These are phyloP conservation scores for Leptobrachium leishanense DNA, from an alignment of 2,113 vertebrate species.

Conservation along the genomic window DNA sequence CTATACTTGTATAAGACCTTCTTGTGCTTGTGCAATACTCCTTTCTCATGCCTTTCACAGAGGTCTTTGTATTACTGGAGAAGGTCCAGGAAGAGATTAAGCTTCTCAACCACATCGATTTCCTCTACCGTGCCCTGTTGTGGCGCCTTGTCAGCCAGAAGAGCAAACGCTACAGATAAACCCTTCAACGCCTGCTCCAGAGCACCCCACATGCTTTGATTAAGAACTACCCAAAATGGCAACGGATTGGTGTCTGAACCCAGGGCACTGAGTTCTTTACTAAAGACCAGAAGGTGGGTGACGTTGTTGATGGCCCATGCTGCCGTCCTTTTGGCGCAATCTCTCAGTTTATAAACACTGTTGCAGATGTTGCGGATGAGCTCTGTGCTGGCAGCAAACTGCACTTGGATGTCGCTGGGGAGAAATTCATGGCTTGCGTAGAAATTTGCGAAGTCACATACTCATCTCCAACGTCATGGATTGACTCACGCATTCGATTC, in stretches of 20 bases:
- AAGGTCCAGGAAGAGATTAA: conserved; percentile 85
- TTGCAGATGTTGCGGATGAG: conserved; percentile 90
- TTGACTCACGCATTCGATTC: conserved; percentile 82
- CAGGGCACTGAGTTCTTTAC: conserved; percentile 87
- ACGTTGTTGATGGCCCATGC: conserved; percentile 87
- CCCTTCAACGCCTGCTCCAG: conserved; percentile 88
- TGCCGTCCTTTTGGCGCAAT: conserved; percentile 85
- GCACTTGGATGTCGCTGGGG: conserved; percentile 87
- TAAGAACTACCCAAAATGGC: conserved; percentile 79
- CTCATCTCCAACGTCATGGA: conserved; percentile 87
- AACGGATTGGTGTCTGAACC: conserved; percentile 85
- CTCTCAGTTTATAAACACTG: conserved; percentile 89
- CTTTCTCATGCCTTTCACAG: conserved; percentile 93
- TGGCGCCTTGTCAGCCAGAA: conserved; percentile 89
- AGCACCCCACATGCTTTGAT: conserved; percentile 79
- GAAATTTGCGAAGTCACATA: conserved; percentile 87
- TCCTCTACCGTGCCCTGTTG: conserved; percentile 94
- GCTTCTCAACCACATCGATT: conserved; percentile 93
- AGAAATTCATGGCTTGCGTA: conserved; percentile 90
- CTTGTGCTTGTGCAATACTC: conserved; percentile 91
- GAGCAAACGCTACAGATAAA: conserved; percentile 87
- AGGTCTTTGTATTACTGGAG: conserved; percentile 73
- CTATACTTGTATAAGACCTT: conserved; percentile 90
- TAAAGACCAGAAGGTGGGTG: conserved; percentile 88
- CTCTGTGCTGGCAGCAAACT: conserved; percentile 88